phyloP scores from a whole-genome alignment of 1,140 invertebrate species.

The Platorchestia sp. region DNA sequence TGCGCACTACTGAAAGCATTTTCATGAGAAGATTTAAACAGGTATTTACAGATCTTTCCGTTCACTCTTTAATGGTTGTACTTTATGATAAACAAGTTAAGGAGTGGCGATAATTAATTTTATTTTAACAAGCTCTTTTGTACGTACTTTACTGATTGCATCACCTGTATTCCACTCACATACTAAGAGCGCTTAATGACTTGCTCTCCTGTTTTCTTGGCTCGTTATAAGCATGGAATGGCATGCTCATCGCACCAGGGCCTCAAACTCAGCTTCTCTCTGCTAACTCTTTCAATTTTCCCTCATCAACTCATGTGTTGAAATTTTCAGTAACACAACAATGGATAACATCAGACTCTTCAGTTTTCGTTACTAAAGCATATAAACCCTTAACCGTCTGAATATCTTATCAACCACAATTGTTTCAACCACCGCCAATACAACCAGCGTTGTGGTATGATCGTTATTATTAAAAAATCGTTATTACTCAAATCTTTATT shows the following conservation, averaged over 20 bases:
- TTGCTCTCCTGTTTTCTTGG: neutral
- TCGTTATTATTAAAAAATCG: too few relatives aligned
- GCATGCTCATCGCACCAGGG: neutral
- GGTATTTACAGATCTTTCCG: neutral
- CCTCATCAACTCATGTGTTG: too few relatives aligned
- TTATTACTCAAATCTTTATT: too few relatives aligned
- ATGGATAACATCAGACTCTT: too few relatives aligned
- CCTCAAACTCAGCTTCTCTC: neutral
- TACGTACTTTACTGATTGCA: neutral
- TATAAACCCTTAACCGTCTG: too few relatives aligned
- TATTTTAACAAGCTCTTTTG: neutral
- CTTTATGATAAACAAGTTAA: neutral
- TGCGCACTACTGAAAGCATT: neutral
- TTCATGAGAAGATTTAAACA: neutral
- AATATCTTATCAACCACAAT: too few relatives aligned
- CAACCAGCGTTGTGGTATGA: too few relatives aligned
- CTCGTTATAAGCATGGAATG: neutral
- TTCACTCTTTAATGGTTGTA: neutral
- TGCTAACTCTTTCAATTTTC: too few relatives aligned
- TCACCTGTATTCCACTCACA: neutral
- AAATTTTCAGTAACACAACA: too few relatives aligned
- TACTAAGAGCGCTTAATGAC: neutral
- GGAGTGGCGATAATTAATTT: neutral
- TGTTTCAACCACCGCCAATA: too few relatives aligned
- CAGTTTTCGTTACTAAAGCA: too few relatives aligned